phyloP scores from a whole-genome alignment of 2,797 vertebrate species.

The Poeciliopsis presidionis region DNA sequence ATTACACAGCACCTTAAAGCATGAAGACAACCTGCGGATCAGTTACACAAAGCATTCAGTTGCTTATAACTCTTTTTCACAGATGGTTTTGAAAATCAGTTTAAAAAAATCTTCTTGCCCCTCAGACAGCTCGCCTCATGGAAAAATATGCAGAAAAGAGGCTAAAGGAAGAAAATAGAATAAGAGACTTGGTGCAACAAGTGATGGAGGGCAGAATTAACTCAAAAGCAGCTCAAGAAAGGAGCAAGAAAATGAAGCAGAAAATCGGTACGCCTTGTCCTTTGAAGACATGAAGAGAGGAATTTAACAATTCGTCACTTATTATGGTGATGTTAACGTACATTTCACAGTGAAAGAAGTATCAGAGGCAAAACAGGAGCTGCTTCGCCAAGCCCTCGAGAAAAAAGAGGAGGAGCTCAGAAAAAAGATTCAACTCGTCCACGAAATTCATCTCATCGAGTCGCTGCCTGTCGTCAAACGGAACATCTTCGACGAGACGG shows the following conservation, averaged over 20 bases:
- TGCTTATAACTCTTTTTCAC: not conserved
- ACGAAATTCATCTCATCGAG: conserved; percentile 84
- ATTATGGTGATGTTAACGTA: conserved; percentile 21
- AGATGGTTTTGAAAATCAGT: conserved; percentile 6
- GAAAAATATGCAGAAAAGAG: conserved; percentile 77
- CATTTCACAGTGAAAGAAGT: conserved; percentile 87
- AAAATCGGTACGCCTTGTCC: conserved; percentile 79
- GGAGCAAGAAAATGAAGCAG: conserved; percentile 84
- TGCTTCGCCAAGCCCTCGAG: conserved; percentile 81
- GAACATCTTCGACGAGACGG: conserved; percentile 86
- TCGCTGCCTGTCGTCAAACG: conserved; percentile 73
- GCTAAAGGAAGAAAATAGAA: conserved; percentile 81
- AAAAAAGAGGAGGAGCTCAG: conserved; percentile 81
- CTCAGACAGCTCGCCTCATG: conserved; percentile 84
- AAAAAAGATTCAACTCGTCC: conserved; percentile 82
- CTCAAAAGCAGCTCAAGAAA: conserved; percentile 81
- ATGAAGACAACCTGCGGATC: not conserved
- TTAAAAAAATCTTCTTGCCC: conserved; percentile 11
- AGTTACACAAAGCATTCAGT: conserved; percentile 6
- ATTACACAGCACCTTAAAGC: conserved; percentile 6
- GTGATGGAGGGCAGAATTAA: conserved; percentile 88
- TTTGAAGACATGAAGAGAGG: not conserved
- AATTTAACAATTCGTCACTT: not conserved
- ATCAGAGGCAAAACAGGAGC: conserved; percentile 81
- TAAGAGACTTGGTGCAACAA: conserved; percentile 86